Base-by-base conservation (phyloP, 2,797 vertebrate genomes). In the Enteromius radiatus region DNA sequence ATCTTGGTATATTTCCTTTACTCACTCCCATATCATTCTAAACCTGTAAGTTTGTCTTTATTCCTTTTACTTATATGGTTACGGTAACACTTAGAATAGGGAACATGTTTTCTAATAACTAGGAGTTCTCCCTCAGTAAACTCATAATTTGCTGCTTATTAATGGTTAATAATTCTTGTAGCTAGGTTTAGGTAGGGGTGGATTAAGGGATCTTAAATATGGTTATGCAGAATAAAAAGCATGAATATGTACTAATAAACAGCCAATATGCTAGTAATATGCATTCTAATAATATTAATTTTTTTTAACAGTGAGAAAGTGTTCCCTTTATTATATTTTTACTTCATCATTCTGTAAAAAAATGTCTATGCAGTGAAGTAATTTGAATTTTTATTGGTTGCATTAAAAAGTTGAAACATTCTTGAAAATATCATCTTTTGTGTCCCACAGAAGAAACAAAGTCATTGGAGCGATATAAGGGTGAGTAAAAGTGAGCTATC, bases 351-450 rank as follows among this genome's bases (percentile, higher is more conserved):
- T 63, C 28, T 31, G 61, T 31, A 5, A 14, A 31, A 31, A 61
- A 61, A 26, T 70, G 43, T 47, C 9, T 5, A 4, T 73, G 5
- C 28, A 33, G 11, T 49, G 49, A 54, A 73, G 28, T 74, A 10
- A 33, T 1, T 74, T 54, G 31, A 31, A 21, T 19, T 19, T 31
- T 73, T 52, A n/a, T 52, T 52, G 47, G 11, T 38, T 38, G 21
- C 3, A 75, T 75, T 75, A 23, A 23, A 56, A 56, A 36, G 21
- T 56, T 75, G 49, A 56, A 75, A 59, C 8, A 38, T 75, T 56
- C 21, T 56, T 26, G 12, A 41, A 56, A 38, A 75, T 10, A 75
- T 38, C 5, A 8, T 74, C 3, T 23, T 36, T 56, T 56, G 31
- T 23, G 21, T 75, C 52, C 12, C 52, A 26, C 33, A 38, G 31